Base-by-base conservation (phyloP, 2,797 vertebrate genomes). In the Argyrosomus regius region DNA sequence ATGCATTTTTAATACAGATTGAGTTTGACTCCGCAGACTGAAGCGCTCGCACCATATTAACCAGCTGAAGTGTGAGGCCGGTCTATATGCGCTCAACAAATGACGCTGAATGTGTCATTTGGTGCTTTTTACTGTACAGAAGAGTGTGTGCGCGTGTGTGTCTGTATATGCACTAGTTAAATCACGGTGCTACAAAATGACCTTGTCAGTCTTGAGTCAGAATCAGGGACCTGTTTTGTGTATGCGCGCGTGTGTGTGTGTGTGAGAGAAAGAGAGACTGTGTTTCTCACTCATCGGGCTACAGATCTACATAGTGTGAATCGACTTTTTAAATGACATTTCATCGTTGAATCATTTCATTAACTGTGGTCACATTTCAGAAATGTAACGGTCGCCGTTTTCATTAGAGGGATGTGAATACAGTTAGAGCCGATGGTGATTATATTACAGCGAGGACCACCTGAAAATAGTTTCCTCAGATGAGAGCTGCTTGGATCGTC, bases 101-200 rank as follows among this genome's bases (percentile, higher is more conserved):
- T 74, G 69, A 83, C 45, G n/a, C 77, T 0, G 39, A 61, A 53
- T 60, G 46, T 76, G 77, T 85, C 68, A 63, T 85, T 89, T 83
- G 79, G 77, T 81, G 84, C 78, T 91, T 93, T 90, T 92, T 86
- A 90, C 89, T 90, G 90, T 89, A 90, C 87, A 85, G 75, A 78
- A 28, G 68, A 60, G 53, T 54, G 68, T 72, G 61, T 53, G 53
- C 7, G n/a, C 22, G 26, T n/a, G 24, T 65, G 18, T 78, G 68
- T 70, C 56, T 84, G 82, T 74, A 60, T 83, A 61, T 74, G 91
- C 94, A 92, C 91, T 93, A 86, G 89, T 88, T 85, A 82, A 94
- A 93, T 90, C 91, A 89, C 75, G 95, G 94, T 95, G 95, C 95
- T 96, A 94, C 82, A 83, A 89, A 88, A 94, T 39, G 89, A 93